Base-by-base conservation (phyloP, 2,797 vertebrate species). In the Cossypha heuglini region DNA sequence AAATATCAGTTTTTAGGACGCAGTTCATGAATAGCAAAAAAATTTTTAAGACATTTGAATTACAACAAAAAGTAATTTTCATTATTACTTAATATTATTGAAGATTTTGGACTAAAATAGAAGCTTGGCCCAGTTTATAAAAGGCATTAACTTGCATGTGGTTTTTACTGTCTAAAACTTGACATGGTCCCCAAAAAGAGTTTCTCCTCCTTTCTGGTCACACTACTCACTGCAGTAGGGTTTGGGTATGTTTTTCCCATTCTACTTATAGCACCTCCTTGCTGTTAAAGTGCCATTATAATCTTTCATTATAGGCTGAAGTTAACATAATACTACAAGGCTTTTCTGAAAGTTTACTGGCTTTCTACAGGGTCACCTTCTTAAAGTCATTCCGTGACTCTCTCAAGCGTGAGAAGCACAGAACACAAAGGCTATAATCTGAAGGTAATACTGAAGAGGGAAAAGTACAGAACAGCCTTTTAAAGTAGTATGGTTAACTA, bases 321-420 rank as follows among this genome's bases (percentile, higher is more conserved):
- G 45, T 42, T 90, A 88, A 33, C 35, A 37, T 42, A 69, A 52
- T 37, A 61, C 12, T 62, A 16, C 20, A 55, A 75, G 64, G 59
- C 1, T 64, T 86, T 87, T 77, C 52, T 77, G 64, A 24, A 77
- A 93, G 64, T 94, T 77, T 91, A 49, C 49, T 43, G 71, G 42
- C 42, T 86, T 83, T 88, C 52, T 86, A 72, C 90, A 83, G 91
- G 75, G 93, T 97, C 96, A 95, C 91, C 91, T 94, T 96, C 84
- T 88, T 74, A 33, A 85, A 93, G 48, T 71, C 75, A 86, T 95
- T 94, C 89, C 19, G 8, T 17, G 18, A 67, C 64, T 83, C 87
- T 80, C 49, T 90, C 72, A 94, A 86, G 94, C n/a, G 0, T 95
- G 89, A 72, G 83, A 89, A 91, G 52, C 33, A 74, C 13, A 28